A percentile compares a stretch with the other conserved stretches of the same genome.
These are phyloP conservation scores for Eucidaris tribuloides DNA, from an alignment of 35 echinoderm and acorn worm species.

Conservation along the genomic window DNA sequence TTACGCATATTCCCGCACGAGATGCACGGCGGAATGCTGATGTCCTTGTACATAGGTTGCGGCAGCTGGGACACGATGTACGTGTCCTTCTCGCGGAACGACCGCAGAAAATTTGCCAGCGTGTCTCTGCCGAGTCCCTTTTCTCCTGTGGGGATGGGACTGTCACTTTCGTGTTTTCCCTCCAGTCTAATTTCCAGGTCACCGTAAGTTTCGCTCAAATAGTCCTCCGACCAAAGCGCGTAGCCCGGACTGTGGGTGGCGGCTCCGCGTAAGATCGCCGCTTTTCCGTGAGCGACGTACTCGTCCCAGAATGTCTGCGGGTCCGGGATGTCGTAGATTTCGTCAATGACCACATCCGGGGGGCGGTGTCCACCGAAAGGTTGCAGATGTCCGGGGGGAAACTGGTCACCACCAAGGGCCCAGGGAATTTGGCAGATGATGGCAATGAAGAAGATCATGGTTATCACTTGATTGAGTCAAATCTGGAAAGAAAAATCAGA, in stretches of 20 bases:
- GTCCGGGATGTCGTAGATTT: conserved; percentile 41
- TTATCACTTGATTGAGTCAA: too few relatives aligned
- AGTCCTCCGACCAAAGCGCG: conserved; percentile 41
- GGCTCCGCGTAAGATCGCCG: conserved; percentile 41
- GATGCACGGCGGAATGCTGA: conserved; percentile 50
- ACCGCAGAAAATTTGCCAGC: conserved; percentile 46
- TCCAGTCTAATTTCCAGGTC: conserved; percentile 64
- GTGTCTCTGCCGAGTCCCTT: conserved; percentile 69
- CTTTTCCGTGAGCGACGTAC: conserved; percentile 36
- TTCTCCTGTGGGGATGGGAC: conserved; percentile 53
- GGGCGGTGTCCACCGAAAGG: conserved; percentile 64
- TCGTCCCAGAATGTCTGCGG: conserved; percentile 69
- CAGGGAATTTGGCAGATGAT: too few relatives aligned
- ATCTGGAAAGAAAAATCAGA: too few relatives aligned
- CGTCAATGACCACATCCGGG: conserved; percentile 64
- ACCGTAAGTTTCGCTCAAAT: conserved; percentile 32
- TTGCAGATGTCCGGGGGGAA: conserved; percentile 58
- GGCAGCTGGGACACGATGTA: conserved; percentile 81
- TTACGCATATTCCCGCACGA: conserved; percentile 60
- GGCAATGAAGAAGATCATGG: too few relatives aligned
- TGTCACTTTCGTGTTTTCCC: conserved; percentile 52
- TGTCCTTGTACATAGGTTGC: conserved; percentile 65
- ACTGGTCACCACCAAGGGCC: neutral
- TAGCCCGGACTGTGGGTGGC: conserved; percentile 41
- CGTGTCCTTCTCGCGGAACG: conserved; percentile 5